Evolutionary conservation across 2,113 vertebrate species (phyloP), one percentile per base, ranked within the genome.

Genomic region (Anguilla rostrata): DNA sequence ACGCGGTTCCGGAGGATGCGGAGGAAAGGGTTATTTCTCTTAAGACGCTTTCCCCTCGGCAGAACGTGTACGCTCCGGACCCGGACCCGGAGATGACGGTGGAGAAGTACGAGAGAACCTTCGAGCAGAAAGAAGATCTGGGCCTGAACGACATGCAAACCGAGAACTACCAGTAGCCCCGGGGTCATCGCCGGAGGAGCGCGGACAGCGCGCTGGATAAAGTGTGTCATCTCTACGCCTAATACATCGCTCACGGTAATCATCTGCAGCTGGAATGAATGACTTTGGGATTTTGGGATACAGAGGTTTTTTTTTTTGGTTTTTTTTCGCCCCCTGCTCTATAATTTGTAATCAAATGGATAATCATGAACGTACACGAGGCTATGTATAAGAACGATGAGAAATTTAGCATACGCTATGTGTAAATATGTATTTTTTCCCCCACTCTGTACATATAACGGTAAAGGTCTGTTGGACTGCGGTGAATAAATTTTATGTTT

Each of bases 91-190:
- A 98, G 93, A 94, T 99, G 95, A 93, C 39, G 0, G 89, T 93
- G 14, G 97, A 98, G 90, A 96, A 81, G 84, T 99, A 99, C 1
- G 85, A 95, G 14, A 96, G 98, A 60, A 92, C 93, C 0, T 98
- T 97, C 11, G 95, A 98, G 88, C 98, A 99, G 92, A 98, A 99
- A 0, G 98, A 99, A 26, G 98, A 98, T 0, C 94, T 99, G 15
- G 98, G 98, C 5, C 93, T 99, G 20, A 99, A 99, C 9, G 98
- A 99, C 92, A 98, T 99, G 97, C 97, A 92, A 86, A 98, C 98
- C 0, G 98, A 99, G 82, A 96, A 94, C 49, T 99, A 98, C 1
- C 92, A 95, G 34, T 89, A 53, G 60, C 18, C 22, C 18, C 22
- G 3, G 18, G 1, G 60, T 66, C 18, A 20, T 26, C 3, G 22